Conservation (phyloP, 2,888 invertebrate species). For the Apotomis capreana region DNA sequence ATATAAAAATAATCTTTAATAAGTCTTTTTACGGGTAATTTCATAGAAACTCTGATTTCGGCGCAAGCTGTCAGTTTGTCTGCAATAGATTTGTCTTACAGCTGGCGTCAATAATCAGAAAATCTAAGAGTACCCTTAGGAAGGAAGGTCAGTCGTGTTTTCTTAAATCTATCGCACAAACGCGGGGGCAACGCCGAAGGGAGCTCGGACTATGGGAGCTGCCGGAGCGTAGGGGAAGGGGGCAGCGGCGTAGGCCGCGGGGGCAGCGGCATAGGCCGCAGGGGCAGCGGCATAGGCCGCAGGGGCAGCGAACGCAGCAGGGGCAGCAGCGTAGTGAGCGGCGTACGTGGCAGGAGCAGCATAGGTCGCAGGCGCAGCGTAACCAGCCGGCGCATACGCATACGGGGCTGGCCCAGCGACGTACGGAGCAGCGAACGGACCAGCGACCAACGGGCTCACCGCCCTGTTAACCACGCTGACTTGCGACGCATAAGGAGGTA, state of each 20-base stretch:
- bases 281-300: conserved; percentile 35
- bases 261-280: conserved; percentile 40
- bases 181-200: conserved; percentile 68
- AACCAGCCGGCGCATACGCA: conserved; percentile 42
- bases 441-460: conserved; percentile 69
- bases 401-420: conserved; percentile 53
- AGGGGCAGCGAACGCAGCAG: conserved; percentile 25
- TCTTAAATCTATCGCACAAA: conserved; percentile 78
- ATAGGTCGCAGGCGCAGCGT: conserved; percentile 48
- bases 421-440: conserved; percentile 53
- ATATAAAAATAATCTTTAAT: background rate
- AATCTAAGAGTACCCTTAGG: conserved; percentile 19
- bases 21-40: conserved; percentile 52
- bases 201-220: conserved; percentile 60
- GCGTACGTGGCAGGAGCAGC: conserved; percentile 48
- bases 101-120: conserved; percentile 3
- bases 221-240: conserved; percentile 55
- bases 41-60: conserved; percentile 3
- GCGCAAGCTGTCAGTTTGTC: background rate
- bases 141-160: conserved; percentile 72
- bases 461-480: conserved; percentile 81
- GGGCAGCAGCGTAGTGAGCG: conserved; percentile 41
- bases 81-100: background rate
- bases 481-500: conserved; percentile 85
- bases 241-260: conserved; percentile 50